Base-by-base conservation (phyloP, 2,113 vertebrate species). In the Synodontis membranacea region DNA sequence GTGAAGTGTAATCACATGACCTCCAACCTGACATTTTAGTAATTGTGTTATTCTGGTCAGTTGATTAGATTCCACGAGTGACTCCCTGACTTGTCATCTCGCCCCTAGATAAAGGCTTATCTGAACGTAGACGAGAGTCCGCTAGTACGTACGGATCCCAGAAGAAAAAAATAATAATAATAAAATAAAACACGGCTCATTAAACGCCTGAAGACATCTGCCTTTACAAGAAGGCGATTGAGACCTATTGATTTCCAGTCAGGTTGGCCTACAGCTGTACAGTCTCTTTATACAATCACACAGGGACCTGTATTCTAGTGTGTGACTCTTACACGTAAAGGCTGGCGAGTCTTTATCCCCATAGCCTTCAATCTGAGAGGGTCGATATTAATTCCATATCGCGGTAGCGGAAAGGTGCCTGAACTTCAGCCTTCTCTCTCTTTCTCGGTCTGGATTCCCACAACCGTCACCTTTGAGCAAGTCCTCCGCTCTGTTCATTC, bases 371-470 rank as follows among this genome's bases (percentile, higher is more conserved):
- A 85, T 79, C 72, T 68, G 76, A 5, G 44, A 21, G 68, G 46
- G 88, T 86, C 86, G 37, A 62, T 87, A 4, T 25, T 76, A 60
- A 54, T 92, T 39, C 90, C 85, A 85, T 83, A 42, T 83, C 12
- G 34, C 80, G 48, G 58, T 5, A 80, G 0, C 83, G 86, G 82
- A 89, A 83, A 91, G 74, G 62, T 44, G 66, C n/a, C n/a, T 92
- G 86, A 54, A 86, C 68, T 84, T 21, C 91, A 44, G 93, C 42
- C 72, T 5, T 56, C 31, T 58, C 56, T 10, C 46, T 50, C 37
- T 90, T 68, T 50, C 39, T 75, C n/a, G 28, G 4, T 52, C 82
- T 83, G 64, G 62, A 83, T 34, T 9, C 0, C 34, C 48, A 19
- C 11, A 42, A 42, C 54, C 10, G 75, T 84, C 81, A 83, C 81